Evolutionary conservation across 2,113 vertebrate genomes (phyloP).

Genomic region (Vidua chalybeata): DNA sequence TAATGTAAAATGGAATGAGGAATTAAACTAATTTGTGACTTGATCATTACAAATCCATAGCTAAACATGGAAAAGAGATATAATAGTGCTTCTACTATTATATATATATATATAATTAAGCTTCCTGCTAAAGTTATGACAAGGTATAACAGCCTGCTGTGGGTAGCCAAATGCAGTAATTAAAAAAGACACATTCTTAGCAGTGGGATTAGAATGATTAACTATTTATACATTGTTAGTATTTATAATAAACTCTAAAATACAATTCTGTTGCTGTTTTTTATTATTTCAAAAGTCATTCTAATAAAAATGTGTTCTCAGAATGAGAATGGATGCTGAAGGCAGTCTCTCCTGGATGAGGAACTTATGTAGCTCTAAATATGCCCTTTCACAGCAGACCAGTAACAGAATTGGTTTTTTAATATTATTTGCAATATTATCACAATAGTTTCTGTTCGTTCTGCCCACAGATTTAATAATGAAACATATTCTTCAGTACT

Average conservation of each 20-base stretch:
- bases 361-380: background rate
- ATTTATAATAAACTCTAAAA: background rate
- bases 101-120: background rate
- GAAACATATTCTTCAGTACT: background rate
- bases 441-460: background rate
- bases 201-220: background rate
- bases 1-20: background rate
- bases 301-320: background rate
- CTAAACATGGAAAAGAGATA: background rate
- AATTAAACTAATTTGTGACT: background rate
- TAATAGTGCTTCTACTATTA: background rate
- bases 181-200: background rate
- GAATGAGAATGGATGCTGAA: background rate
- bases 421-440: background rate
- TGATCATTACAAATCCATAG: background rate
- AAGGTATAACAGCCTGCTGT: background rate
- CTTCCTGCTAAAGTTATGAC: background rate
- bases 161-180: background rate
- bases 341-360: background rate
- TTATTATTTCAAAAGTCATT: background rate
- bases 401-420: background rate
- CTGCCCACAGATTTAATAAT: background rate
- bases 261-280: accelerated
- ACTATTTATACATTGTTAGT: background rate
- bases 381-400: background rate